A percentile compares a stretch with the other conserved stretches of the same genome.
phyloP scores from a whole-genome alignment of 1,140 invertebrate genomes.

The Dryas iulia region DNA sequence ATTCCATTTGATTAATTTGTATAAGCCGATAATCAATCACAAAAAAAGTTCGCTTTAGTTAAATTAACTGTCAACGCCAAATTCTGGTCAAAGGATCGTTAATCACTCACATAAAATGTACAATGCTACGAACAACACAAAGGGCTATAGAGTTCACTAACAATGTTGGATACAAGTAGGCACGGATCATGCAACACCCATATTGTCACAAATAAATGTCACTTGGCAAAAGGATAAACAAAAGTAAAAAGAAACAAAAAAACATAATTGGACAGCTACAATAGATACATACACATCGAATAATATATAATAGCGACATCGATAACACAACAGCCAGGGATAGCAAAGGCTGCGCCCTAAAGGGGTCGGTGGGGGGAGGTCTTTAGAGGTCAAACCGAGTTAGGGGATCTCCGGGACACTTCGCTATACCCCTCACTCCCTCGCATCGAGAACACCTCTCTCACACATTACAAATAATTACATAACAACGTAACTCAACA shows the following conservation, averaged over 20 bases:
- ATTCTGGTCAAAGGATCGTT: conserved; percentile 44
- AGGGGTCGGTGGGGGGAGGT: conserved; percentile 62
- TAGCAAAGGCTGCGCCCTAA: conserved; percentile 78
- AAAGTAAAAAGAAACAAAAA: conserved; percentile 48
- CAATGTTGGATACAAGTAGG: conserved; percentile 72
- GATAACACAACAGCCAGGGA: conserved; percentile 78
- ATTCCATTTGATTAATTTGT: background rate
- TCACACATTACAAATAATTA: conserved; percentile 79
- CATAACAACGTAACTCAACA: conserved; percentile 73
- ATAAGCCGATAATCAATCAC: background rate
- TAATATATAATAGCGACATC: conserved; percentile 73
- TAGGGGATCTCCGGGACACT: conserved; percentile 74
- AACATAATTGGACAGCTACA: conserved; percentile 57
- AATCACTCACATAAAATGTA: conserved; percentile 66
- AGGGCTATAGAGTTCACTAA: conserved; percentile 74
- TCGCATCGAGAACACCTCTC: conserved; percentile 80
- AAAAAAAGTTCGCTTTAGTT: background rate
- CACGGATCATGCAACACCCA: conserved; percentile 79
- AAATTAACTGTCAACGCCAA: conserved; percentile 74
- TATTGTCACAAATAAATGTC: conserved; percentile 55
- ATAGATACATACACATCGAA: conserved; percentile 71
- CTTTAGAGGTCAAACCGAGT: conserved; percentile 70
- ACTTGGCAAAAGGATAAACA: conserved; percentile 41
- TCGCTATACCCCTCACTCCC: conserved; percentile 78
- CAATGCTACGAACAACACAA: conserved; percentile 76